Base-by-base conservation (phyloP, 2,113 vertebrate genomes). In the Crotalus viridis region DNA sequence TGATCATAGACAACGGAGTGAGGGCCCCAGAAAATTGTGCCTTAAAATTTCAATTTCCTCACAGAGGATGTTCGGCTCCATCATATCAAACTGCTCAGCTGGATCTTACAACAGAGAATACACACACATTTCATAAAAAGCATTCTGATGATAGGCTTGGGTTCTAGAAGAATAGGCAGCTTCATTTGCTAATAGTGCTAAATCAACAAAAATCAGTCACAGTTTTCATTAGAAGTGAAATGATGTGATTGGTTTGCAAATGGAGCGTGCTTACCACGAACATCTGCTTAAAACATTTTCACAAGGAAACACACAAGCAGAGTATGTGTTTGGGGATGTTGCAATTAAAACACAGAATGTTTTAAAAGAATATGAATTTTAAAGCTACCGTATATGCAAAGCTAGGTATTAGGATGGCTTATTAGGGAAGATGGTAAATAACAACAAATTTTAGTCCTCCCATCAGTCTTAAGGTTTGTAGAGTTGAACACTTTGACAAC, bases 11-110 rank as follows among this genome's bases (percentile, higher is more conserved):
- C 6, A 89, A 90, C 93, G 33, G 89, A 93, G 69, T 48, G 92
- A 92, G 55, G 91, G 46, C 87, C 95, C 85, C 74, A 17, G 87
- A 94, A 94, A 94, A 94, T 94, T 93, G 90, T 90, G 6, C n/a
- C 93, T 92, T 90, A 94, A 48, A 17, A 4, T 64, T 48, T 26
- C 90, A 51, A 22, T 93, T 91, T 43, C 91, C 55, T 88, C 74
- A 86, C 87, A n/a, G 55, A 95, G 94, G 95, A 94, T 6, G 56
- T 56, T 15, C 26, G 55, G 21, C 91, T 92, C 90, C 87, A 91
- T 91, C 74, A 89, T 90, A 69, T 43, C 92, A 87, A 88, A 91
- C 5, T 46, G 92, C 91, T 89, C 93, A 96, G 24, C 81, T 90
- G 74, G 91, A 69, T 48, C 64, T n/a, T n/a, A 69, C 5, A 4